Conservation (phyloP, 1,140 invertebrate species). For the Brachionus plicatilis region DNA sequence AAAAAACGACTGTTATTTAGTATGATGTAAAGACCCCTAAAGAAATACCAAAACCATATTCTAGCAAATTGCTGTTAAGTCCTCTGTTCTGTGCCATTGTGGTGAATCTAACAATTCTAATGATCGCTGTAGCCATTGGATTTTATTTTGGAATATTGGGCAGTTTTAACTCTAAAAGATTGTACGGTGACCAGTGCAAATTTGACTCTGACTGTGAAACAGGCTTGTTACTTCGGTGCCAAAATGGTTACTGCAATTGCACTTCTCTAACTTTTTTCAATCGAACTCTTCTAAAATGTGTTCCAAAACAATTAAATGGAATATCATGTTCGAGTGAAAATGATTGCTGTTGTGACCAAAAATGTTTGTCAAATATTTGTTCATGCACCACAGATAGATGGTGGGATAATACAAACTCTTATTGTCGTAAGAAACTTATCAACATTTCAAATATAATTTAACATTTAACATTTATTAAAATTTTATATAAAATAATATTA, state of each 20-base stretch:
- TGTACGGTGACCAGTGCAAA: background rate
- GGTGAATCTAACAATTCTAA: background rate
- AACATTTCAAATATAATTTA: too few species aligned
- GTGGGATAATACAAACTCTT: background rate
- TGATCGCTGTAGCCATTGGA: background rate
- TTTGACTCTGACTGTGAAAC: background rate
- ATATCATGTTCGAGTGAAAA: background rate
- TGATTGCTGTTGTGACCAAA: background rate
- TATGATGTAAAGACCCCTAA: background rate
- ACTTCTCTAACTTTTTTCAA: background rate
- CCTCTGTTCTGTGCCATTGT: background rate
- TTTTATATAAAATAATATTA: background rate
- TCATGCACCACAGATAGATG: background rate
- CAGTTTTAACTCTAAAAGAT: background rate
- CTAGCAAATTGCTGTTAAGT: background rate
- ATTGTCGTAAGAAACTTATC: conserved; percentile 14
- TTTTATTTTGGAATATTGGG: background rate
- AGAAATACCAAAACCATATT: background rate
- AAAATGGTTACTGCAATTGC: conserved; percentile 3
- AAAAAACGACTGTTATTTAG: too few species aligned
- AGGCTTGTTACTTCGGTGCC: background rate
- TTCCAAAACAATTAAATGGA: background rate
- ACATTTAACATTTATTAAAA: background rate
- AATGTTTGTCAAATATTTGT: background rate
- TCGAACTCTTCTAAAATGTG: background rate